Conservation (phyloP, 2,113 vertebrate species). For the Onychostoma macrolepis region DNA sequence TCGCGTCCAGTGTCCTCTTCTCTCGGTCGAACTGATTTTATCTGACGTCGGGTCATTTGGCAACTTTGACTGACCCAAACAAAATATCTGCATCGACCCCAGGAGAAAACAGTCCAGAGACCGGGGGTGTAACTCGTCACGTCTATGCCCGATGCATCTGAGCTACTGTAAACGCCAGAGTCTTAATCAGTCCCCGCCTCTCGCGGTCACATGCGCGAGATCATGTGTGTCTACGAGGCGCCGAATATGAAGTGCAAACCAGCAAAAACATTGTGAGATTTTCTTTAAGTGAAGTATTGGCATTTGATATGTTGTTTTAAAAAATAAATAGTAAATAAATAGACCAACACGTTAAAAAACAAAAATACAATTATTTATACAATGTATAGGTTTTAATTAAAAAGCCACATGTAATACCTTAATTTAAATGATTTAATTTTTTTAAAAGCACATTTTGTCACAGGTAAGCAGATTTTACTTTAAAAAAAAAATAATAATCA, state of each 20-base stretch:
- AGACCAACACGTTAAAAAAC: neutral
- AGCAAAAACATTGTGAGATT: neutral
- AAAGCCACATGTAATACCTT: neutral
- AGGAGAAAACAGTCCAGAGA: neutral
- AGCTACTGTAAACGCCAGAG: neutral
- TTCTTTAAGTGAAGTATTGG: neutral
- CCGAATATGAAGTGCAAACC: neutral
- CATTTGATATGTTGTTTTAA: neutral
- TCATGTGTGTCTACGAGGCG: constrained; percentile 32
- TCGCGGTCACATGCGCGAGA: constrained; percentile 29
- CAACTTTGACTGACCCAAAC: constrained; percentile 30
- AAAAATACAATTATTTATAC: neutral
- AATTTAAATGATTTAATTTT: neutral
- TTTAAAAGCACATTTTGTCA: too few species aligned
- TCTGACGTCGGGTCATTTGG: neutral
- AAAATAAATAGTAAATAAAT: neutral
- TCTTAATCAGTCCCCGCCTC: constrained; percentile 28
- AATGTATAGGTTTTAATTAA: neutral
- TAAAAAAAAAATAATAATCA: too few species aligned
- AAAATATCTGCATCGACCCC: neutral
- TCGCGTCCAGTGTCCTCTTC: neutral
- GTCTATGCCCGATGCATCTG: neutral
- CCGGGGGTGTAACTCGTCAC: neutral
- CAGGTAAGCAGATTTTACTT: too few species aligned
- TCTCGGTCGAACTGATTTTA: neutral